Percentiles rank a stretch among this genome's conserved stretches.
Conservation (phyloP, 2,113 vertebrate species). For the Taxidea taxus region DNA sequence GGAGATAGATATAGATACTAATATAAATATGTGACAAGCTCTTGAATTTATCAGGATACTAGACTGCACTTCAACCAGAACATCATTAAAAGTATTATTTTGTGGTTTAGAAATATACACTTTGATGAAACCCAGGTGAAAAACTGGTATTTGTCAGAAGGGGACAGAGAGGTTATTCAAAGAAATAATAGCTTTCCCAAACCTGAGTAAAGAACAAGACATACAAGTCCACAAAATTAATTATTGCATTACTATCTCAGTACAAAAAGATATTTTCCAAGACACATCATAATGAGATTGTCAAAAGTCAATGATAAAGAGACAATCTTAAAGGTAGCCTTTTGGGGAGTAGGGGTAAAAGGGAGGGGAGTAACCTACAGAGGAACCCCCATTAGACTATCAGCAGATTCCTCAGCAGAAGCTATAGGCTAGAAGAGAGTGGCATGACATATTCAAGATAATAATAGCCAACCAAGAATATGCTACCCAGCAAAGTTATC, state of each 20-base stretch:
- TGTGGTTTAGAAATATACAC: neutral
- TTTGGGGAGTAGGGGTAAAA: rapidly evolving
- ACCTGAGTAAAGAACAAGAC: neutral
- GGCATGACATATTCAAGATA: neutral
- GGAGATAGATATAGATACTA: neutral
- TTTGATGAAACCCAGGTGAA: neutral
- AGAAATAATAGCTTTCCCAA: neutral
- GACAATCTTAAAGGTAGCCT: neutral
- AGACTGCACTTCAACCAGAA: neutral
- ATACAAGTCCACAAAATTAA: neutral
- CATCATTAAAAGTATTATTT: neutral
- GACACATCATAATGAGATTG: neutral
- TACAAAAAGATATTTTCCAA: neutral
- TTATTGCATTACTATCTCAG: neutral
- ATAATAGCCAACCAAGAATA: neutral
- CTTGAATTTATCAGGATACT: neutral
- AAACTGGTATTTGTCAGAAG: neutral
- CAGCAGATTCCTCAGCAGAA: neutral
- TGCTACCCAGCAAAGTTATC: neutral
- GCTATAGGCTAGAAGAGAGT: neutral
- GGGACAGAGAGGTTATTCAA: neutral
- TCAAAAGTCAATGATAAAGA: neutral
- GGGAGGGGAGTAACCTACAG: neutral
- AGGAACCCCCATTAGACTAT: neutral
- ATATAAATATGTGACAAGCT: neutral